phyloP scores from a whole-genome alignment of 1,140 invertebrate species.

The Gonatopus flavifemur region DNA sequence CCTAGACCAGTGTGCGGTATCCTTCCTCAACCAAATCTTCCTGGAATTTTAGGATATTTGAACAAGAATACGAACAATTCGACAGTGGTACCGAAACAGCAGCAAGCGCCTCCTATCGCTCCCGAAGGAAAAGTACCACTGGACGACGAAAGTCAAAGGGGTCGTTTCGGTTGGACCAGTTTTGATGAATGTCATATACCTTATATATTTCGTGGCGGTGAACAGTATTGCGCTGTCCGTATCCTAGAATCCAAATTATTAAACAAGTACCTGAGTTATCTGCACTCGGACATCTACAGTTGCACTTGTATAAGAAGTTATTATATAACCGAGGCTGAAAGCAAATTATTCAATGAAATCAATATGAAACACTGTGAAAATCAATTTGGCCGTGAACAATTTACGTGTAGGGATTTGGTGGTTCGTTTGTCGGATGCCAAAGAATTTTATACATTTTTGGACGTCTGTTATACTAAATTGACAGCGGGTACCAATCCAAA shows the following conservation, averaged over 20 bases:
- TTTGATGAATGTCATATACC: conserved; percentile 85
- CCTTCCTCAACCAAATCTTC: conserved; percentile 41
- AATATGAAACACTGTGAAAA: conserved; percentile 90
- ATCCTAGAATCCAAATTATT: conserved; percentile 87
- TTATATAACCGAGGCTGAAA: conserved; percentile 89
- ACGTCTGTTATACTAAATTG: conserved; percentile 84
- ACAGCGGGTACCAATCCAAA: conserved; percentile 64
- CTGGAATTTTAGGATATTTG: conserved; percentile 64
- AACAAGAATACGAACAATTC: conserved; percentile 44
- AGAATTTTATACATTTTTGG: conserved; percentile 89
- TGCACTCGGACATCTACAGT: conserved; percentile 81
- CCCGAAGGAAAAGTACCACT: conserved; percentile 48
- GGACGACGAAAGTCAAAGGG: conserved; percentile 80
- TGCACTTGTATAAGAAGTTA: conserved; percentile 91
- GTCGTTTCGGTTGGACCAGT: conserved; percentile 86
- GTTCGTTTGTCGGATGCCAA: conserved; percentile 83
- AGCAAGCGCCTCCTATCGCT: conserved; percentile 35
- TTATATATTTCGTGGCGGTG: conserved; percentile 78
- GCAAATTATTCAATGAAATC: conserved; percentile 88
- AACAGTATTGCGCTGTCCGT: conserved; percentile 87
- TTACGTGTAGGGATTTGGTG: conserved; percentile 86
- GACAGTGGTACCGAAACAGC: conserved; percentile 14
- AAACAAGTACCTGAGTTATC: conserved; percentile 80
- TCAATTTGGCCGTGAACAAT: conserved; percentile 86
- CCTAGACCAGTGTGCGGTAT: conserved; percentile 18